Evolutionary conservation across 2,113 vertebrate species (phyloP), one percentile per base, ranked within the genome.

Genomic region (Vulpes ferrilata): DNA sequence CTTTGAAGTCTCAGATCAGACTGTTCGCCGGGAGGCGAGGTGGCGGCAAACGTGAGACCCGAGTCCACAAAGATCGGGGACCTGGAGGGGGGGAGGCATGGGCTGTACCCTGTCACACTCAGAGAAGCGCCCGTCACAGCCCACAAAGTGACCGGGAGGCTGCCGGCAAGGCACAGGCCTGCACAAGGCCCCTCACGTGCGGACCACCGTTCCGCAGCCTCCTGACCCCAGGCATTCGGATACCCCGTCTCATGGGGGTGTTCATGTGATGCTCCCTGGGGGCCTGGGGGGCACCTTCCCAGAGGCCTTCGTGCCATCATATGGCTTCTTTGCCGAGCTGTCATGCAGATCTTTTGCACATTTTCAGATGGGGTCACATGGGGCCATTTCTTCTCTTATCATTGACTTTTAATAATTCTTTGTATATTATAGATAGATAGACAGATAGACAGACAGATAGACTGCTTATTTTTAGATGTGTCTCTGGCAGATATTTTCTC

Each of bases 21-120:
- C 2, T 0, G 9, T 53, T 43, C 78, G 0, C 55, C 23, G 55
- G 5, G 65, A 74, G 32, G 17, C 7, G 17, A 4, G 1, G 6
- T 1, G 11, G 11, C 16, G 0, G 38, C 16, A 10, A 10, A n/a
- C 1, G 3, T 2, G 15, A 23, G 27, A 27, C 38, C 19, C 38
- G 16, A 22, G 60, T 38, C 69, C 38, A 3, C 59, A 53, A 2
- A 30, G 12, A 38, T 2, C 20, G 6, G 60, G 16, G 23, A 84
- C 10, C 1, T 20, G 2, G 35, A n/a, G 20, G 30, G 5, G 0
- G 12, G 30, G 15, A 67, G 60, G 25, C 13, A 3, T 5, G 7
- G n/a, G 38, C 5, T 0, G 2, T 27, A 23, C 5, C 20, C 3
- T 1, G 43, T 23, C 16, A 0, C 17, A 55, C 6, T 38, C 1